Conservation (phyloP, 2,888 invertebrate species). For the Pyrochroa serraticornis region DNA sequence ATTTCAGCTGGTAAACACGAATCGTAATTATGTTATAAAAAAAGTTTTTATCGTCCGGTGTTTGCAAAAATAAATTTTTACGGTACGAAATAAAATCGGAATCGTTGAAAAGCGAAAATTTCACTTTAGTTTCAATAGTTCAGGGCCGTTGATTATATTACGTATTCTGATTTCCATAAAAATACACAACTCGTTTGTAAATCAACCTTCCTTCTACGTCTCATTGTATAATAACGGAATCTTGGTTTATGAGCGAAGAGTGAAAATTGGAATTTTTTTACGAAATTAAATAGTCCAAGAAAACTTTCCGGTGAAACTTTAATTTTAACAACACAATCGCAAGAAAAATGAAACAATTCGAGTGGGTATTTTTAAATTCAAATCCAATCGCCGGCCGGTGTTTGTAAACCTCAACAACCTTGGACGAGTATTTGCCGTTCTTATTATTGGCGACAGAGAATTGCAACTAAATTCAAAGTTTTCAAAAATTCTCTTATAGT, state of each 20-base stretch:
- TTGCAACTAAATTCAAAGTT: no score
- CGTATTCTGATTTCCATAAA: slow-evolving; percentile 3
- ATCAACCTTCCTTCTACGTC: neutral
- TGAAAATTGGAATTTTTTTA: neutral
- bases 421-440: no score
- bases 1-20: no score
- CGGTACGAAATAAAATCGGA: no score
- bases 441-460: no score
- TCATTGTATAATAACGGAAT: slow-evolving; percentile 1
- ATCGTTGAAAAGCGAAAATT: no score
- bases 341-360: neutral
- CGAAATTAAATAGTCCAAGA: neutral
- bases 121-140: neutral
- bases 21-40: no score
- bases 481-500: no score
- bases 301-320: no score
- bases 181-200: slow-evolving; percentile 7
- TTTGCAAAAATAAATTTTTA: no score
- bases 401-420: no score
- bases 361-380: neutral
- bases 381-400: neutral
- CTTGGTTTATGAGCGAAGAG: neutral
- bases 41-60: no score
- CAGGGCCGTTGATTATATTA: neutral
- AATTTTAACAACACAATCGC: neutral